A percentile compares a stretch with the other conserved stretches of the same genome.
Conservation (phyloP, 2,888 invertebrate genomes). For the Didymodactylos carnosus region DNA sequence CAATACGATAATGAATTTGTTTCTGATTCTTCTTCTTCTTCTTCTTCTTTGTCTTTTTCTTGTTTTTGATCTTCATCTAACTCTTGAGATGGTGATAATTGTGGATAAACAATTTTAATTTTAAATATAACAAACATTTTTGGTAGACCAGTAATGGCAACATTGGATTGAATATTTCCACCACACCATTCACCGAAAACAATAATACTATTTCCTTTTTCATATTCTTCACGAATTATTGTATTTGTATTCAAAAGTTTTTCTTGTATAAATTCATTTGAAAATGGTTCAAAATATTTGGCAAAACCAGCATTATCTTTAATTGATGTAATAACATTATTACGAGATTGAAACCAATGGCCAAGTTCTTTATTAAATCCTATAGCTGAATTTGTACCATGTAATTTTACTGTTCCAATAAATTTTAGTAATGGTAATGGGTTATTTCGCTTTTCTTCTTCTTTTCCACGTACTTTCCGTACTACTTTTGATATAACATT, state of each 20-base stretch:
- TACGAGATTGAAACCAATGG: not conserved
- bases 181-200: not conserved
- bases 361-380: not conserved
- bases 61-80: not conserved
- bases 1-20: not conserved
- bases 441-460: not conserved
- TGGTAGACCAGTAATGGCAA: not conserved
- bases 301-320: not conserved
- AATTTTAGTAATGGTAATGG: not conserved
- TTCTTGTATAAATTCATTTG: not conserved
- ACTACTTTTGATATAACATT: not conserved
- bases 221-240: not conserved
- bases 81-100: not conserved
- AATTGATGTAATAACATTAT: not conserved
- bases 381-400: not conserved
- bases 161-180: not conserved
- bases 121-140: not conserved
- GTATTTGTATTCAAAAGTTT: not conserved
- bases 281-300: not conserved
- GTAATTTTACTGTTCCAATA: not conserved
- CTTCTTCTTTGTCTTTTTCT: too few relatives aligned
- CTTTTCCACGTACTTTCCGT: not conserved
- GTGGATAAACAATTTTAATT: not conserved
- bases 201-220: not conserved
- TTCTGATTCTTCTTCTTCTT: too few relatives aligned